Evolutionary conservation across 2,113 vertebrate genomes (phyloP).

Genomic region (Callithrix jacchus): DNA sequence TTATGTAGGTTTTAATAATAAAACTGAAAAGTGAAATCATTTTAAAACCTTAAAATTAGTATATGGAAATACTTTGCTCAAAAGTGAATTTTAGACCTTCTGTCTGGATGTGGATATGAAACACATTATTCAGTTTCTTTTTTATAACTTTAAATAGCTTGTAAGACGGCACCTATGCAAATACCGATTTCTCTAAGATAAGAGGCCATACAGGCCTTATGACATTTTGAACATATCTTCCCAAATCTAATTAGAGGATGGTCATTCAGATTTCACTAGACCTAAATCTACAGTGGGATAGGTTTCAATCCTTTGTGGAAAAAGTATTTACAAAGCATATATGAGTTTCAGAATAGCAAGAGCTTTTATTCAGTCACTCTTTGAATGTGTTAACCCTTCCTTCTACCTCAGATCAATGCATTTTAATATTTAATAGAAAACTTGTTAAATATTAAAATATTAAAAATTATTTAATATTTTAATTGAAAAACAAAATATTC

Average conservation of each 20-base stretch:
- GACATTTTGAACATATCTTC: constrained; percentile 32
- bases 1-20: background rate
- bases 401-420: background rate
- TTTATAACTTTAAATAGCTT: constrained; percentile 16
- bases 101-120: background rate
- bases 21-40: background rate
- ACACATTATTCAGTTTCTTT: constrained; percentile 21
- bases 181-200: constrained; percentile 33
- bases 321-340: background rate
- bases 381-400: background rate
- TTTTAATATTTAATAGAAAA: background rate
- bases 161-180: background rate
- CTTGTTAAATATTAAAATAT: no score
- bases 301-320: constrained; percentile 39
- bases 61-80: background rate
- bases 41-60: constrained; percentile 4
- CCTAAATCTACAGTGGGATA: constrained; percentile 7
- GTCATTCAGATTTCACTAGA: constrained; percentile 46
- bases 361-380: constrained; percentile 30
- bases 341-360: background rate
- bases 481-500: no score
- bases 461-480: no score
- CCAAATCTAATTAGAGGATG: constrained; percentile 43
- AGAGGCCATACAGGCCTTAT: background rate
- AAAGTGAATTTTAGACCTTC: constrained; percentile 9